Evolutionary conservation across 2,888 invertebrate genomes (phyloP), one percentile per base, ranked within the genome.

Genomic region (Leucoma salicis): DNA sequence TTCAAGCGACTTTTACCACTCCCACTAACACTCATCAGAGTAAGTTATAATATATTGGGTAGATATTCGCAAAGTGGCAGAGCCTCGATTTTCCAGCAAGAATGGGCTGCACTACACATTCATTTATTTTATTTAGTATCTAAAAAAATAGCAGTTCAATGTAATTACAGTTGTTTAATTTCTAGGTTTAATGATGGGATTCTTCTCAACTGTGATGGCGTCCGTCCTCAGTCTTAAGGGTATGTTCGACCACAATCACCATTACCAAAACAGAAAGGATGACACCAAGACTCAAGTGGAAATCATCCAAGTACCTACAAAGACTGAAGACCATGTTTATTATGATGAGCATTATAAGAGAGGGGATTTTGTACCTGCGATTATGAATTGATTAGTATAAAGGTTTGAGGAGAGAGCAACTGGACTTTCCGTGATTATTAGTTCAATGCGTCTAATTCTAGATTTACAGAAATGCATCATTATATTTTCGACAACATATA

Each of bases 161-260:
- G n/a, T n/a, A n/a, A n/a, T n/a, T n/a, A n/a, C n/a, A n/a, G n/a
- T 12, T 34, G 1, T 40, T 0, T 12, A 29, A 39, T 15, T 64
- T 63, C 8, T 66, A 89, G 87, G 88, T 51, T 65, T 89, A 0
- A 74, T 88, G 67, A 78, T 87, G 76, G 85, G 82, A 0, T 78
- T 89, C 60, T 79, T 90, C 59, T 84, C 88, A 0, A 85, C 85
- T 0, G 90, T 93, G 3, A 78, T 93, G 66, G 92, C 93, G 0
- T 91, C 92, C 0, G 90, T 93, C 2, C 80, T 93, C 0, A 92
- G 93, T 27, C 78, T 93, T 18, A 91, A 91, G 49, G 91, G 90
- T 16, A 78, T 91, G 73, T 82, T 85, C 14, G 80, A 69, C 63
- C 87, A 66, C 64, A 81, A 66, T 10, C 77, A 77, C 42, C 60